These are phyloP conservation scores for Hippoglossus stenolepis DNA, from an alignment of 2,113 vertebrate genomes.

Conservation along the genomic window DNA sequence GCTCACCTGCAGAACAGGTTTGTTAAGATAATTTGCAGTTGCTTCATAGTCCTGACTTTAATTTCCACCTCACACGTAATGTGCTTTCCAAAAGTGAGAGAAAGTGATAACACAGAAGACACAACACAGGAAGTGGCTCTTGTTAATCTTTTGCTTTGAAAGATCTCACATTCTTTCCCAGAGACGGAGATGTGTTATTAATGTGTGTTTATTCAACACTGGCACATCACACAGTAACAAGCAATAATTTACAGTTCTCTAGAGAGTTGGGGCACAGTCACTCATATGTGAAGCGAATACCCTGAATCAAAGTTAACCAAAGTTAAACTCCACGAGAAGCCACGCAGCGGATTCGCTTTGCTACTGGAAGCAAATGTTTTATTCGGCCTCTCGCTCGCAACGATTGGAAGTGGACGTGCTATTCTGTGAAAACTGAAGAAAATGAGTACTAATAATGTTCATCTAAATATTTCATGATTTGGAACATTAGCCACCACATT, in stretches of 20 bases:
- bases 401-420: no score
- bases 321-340: no score
- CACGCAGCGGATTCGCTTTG: no score
- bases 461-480: no score
- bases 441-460: no score
- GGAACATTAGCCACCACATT: no score
- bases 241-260: neutral
- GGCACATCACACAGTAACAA: neutral
- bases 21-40: neutral
- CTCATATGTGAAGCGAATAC: no score
- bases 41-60: neutral
- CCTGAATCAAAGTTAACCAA: no score
- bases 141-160: neutral
- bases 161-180: neutral
- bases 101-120: neutral
- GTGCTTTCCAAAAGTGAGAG: neutral
- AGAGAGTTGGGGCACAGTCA: no score
- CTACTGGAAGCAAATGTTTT: no score
- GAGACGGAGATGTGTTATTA: neutral
- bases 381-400: no score
- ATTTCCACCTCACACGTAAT: neutral
- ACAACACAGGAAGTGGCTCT: neutral
- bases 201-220: neutral
- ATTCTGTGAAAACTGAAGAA: no score
- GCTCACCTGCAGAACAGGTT: slow-evolving; percentile 57